Evolutionary conservation across 92 coral and sea anemone species (phyloP), one percentile per base, ranked within the genome.

Genomic region (Zoanthus gigantus): DNA sequence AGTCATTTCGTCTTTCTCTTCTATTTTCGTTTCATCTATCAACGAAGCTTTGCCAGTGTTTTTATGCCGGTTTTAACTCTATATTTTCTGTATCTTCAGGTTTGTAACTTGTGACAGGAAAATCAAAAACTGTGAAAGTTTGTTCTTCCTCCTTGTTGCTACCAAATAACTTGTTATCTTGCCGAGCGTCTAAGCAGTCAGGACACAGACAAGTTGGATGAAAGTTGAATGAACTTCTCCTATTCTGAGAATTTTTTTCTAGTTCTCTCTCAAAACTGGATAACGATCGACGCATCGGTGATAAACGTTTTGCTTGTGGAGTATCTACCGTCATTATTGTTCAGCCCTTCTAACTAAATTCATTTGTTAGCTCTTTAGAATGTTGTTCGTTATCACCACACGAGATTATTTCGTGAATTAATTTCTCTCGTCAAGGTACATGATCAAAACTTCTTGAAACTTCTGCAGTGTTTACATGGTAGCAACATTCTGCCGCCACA

Each of bases 171-270:
- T 46, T 46, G 34, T 72, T 72, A 34, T 72, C 47, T 9, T 75
- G 60, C 4, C 79, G 57, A n/a, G 57, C 79, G 6, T 75, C 79
- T 1, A 75, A 32, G 9, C 79, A 75, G 58, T 75, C 79, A 18
- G 79, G 79, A 75, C 79, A 75, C 79, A 75, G 28, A 29, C 79
- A 75, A 7, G 79, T 16, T 0, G 79, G 79, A 52, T 75, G 79
- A 75, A 75, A 75, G 32, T 75, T 60, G 23, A 48, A 74, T 74
- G 60, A 45, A 47, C 57, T 52, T 23, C 61, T 48, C 7, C 12
- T n/a, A 7, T 28, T 29, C 17, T 74, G 42, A 0, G 16, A 30
- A 16, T 47, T 12, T 48, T 47, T 74, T 16, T 74, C 79, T 23
- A 74, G 12, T 7, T 74, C 58, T 48, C 57, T 74, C 17, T 74